Base-by-base conservation (phyloP, 2,888 invertebrate genomes). In the Poecilus cupreus region DNA sequence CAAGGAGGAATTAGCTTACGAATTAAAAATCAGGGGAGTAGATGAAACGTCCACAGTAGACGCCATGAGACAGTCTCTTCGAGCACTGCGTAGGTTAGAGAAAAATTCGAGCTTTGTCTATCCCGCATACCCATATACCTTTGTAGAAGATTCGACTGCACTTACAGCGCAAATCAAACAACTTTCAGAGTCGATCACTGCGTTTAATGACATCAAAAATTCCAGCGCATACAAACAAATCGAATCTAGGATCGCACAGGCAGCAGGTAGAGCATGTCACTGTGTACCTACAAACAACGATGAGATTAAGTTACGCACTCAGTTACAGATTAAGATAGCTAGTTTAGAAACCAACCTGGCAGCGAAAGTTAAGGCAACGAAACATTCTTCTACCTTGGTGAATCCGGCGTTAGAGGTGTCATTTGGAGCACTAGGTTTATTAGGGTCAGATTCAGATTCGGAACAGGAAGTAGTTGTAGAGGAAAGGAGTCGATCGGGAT, bases 101-200 rank as follows among this genome's bases (percentile, higher is more conserved):
- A 64, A 64, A 26, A 64, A 64, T 10, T 2, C 24, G 11, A 11
- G 6, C 3, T 64, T 64, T 10, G 22, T 22, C n/a, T 22, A 11
- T 6, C 24, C 64, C 3, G 13, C 64, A 3, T 24, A 64, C 18
- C 64, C 64, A 6, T 64, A 64, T 22, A 64, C 22, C 2, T 22
- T 64, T 22, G 26, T 6, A 64, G 64, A 64, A n/a, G 64, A 64
- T 64, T 24, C 6, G n/a, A 13, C 18, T 1, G 64, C 64, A 64
- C 10, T 26, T 1, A 10, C 5, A 24, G 18, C 13, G 10, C 13
- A 22, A 13, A 64, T 64, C 6, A 64, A 22, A 24, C 18, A 64
- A 24, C 20, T 64, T 26, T 10, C 13, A 10, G 8, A 26, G n/a
- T 13, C 18, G 1, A 13, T 64, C n/a, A 20, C 6, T 22, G 10